A percentile compares a stretch with the other conserved stretches of the same genome.
phyloP scores from a whole-genome alignment of 2,797 vertebrate species.

The Acipenser ruthenus region DNA sequence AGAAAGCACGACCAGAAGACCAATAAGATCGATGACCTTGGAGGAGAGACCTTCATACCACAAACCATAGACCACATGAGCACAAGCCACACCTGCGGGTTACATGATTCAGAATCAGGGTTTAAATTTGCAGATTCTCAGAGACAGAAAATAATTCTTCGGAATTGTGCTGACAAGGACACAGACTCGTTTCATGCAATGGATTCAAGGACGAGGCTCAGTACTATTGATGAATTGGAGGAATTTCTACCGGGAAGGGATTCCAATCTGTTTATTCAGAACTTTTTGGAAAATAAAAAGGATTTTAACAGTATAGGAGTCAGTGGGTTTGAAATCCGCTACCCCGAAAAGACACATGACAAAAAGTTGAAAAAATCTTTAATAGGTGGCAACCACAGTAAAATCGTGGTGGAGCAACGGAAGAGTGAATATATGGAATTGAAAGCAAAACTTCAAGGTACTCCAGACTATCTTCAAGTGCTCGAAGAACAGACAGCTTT shows the following conservation, averaged over 20 bases:
- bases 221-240: constrained; percentile 95
- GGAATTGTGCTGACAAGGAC: constrained; percentile 80
- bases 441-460: constrained; percentile 94
- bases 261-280: constrained; percentile 91
- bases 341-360: constrained; percentile 90
- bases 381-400: constrained; percentile 95
- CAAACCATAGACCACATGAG: constrained; percentile 98
- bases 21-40: constrained; percentile 80
- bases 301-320: constrained; percentile 97
- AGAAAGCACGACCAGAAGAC: constrained; percentile 81
- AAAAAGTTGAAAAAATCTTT: constrained; percentile 93
- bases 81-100: constrained; percentile 88
- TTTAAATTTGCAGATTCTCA: constrained; percentile 84
- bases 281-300: constrained; percentile 90
- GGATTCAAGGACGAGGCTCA: constrained; percentile 91
- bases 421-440: constrained; percentile 98
- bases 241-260: constrained; percentile 90
- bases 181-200: constrained; percentile 77
- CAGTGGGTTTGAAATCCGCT: constrained; percentile 93
- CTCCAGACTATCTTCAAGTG: constrained; percentile 97
- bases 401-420: constrained; percentile 93
- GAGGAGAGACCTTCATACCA: constrained; percentile 87
- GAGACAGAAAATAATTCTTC: constrained; percentile 83
- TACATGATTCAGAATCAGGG: constrained; percentile 82
- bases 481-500: constrained; percentile 97